A percentile compares a stretch with the other conserved stretches of the same genome.
Evolutionary conservation across 2,113 vertebrate genomes (phyloP).

Genomic region (Mus pahari): DNA sequence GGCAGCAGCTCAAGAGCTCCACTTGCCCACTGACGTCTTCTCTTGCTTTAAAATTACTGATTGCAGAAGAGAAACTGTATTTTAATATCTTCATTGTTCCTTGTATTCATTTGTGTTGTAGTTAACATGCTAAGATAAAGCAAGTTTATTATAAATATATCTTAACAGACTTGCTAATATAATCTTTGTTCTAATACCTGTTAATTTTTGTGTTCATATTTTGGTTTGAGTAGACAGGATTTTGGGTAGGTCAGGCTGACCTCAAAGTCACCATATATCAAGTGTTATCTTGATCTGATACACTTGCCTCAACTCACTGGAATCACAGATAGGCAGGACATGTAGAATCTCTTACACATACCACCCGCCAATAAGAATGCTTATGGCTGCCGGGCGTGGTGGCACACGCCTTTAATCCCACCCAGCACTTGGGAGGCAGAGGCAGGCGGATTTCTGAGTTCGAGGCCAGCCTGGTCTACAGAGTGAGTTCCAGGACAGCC

Average conservation of each 20-base stretch:
- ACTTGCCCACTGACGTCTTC: background rate
- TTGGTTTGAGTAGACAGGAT: background rate
- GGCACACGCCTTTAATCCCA: too few species aligned
- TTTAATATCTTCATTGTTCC: background rate
- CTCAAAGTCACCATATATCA: background rate
- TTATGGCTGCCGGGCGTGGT: too few species aligned
- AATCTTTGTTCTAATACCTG: constrained; percentile 30
- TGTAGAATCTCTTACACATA: too few species aligned
- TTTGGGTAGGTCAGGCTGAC: background rate
- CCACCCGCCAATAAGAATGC: too few species aligned
- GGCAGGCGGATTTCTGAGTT: too few species aligned
- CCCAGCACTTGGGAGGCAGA: too few species aligned
- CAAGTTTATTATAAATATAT: constrained; percentile 38
- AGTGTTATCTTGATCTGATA: background rate
- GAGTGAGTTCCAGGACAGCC: too few species aligned
- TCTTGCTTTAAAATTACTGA: background rate
- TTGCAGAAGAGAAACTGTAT: constrained; percentile 19
- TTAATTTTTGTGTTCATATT: constrained; percentile 31
- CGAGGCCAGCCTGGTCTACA: too few species aligned
- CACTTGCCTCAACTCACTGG: background rate
- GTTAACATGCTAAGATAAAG: constrained; percentile 38
- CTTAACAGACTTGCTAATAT: background rate
- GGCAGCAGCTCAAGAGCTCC: background rate
- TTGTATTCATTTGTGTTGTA: constrained; percentile 41
- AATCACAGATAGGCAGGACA: too few species aligned